Conservation (phyloP, 2,888 invertebrate genomes). For the Oxyteleia sp. region DNA sequence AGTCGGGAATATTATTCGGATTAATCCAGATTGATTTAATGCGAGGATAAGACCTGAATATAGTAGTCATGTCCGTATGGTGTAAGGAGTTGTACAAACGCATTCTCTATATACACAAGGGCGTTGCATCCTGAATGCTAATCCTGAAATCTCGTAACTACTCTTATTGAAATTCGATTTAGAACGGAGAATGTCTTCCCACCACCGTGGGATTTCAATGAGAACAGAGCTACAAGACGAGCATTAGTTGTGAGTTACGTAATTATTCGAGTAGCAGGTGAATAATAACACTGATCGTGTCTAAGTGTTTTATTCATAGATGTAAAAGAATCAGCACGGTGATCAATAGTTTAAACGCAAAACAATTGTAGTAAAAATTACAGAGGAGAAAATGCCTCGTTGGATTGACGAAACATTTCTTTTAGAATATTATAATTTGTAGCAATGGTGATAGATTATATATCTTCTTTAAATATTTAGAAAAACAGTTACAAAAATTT, state of each 20-base stretch:
- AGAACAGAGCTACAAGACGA: conserved; percentile 50
- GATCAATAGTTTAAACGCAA: too few relatives aligned
- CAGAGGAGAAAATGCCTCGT: too few relatives aligned
- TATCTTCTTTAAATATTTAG: too few relatives aligned
- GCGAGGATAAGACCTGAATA: conserved; percentile 66
- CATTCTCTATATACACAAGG: conserved; percentile 60
- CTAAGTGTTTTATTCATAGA: too few relatives aligned
- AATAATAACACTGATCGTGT: conserved; percentile 51
- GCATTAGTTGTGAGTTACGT: conserved; percentile 57
- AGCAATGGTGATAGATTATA: too few relatives aligned
- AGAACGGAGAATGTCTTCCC: conserved; percentile 61
- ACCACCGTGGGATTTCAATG: conserved; percentile 58
- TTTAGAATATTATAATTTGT: too few relatives aligned
- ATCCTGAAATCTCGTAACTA: conserved; percentile 71
- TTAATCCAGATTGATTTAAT: conserved; percentile 80
- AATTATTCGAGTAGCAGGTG: conserved; percentile 41
- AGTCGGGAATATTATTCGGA: conserved; percentile 73
- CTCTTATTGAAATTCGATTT: conserved; percentile 74
- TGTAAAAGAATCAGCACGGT: too few relatives aligned
- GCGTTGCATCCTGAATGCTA: conserved; percentile 67
- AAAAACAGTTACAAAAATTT: too few relatives aligned
- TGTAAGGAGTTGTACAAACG: conserved; percentile 67
- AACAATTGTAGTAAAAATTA: too few relatives aligned
- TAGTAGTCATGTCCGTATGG: conserved; percentile 62
- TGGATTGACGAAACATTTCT: too few relatives aligned